Evolutionary conservation across 37 sponge, comb jelly and placozoan genomes (phyloP), one percentile per base, ranked within the genome.

Genomic region (Ianthella basta): DNA sequence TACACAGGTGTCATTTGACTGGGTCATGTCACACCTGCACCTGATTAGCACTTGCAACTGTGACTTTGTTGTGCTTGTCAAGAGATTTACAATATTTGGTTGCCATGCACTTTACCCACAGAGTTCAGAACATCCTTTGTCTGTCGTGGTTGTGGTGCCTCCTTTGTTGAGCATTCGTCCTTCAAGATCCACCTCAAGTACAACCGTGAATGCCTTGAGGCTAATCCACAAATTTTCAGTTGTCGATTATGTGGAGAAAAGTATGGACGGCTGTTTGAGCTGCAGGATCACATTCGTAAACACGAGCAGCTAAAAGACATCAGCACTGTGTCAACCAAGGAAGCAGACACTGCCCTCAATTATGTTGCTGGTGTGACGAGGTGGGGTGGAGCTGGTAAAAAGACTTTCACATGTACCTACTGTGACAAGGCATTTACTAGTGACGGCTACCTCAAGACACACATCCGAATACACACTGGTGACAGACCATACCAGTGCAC

Each of bases 391-490:
- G 40, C 16, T 65, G 39, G 21, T 20, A 37, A 69, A 12, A 69
- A 68, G 2, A 63, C 91, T 29, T 95, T 88, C 55, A 73, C 81
- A 44, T 89, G 78, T 54, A 59, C 86, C 15, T 82, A 92, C 75
- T 93, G 91, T 87, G 87, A 65, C 53, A 84, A 90, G 86, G 55
- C 64, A 20, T 93, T 93, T 63, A 83, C 50, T 57, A 55, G 68
- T 8, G 23, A 60, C 8, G 44, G 87, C 27, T 70, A 90, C 91
- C 93, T 92, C 55, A 63, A 83, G 72, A 79, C 2, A 65, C 91
- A 91, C 74, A 64, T 91, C 67, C 73, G 82, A 54, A 90, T 56
- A 59, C 90, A 90, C 82, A 90, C 90, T 69, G 88, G 88, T 57
- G 89, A 88, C 29, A 88, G 83, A 66, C 90, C 86, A 36, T 82